Base-by-base conservation (phyloP, 2,888 invertebrate genomes). In the Leptopilina myrica region DNA sequence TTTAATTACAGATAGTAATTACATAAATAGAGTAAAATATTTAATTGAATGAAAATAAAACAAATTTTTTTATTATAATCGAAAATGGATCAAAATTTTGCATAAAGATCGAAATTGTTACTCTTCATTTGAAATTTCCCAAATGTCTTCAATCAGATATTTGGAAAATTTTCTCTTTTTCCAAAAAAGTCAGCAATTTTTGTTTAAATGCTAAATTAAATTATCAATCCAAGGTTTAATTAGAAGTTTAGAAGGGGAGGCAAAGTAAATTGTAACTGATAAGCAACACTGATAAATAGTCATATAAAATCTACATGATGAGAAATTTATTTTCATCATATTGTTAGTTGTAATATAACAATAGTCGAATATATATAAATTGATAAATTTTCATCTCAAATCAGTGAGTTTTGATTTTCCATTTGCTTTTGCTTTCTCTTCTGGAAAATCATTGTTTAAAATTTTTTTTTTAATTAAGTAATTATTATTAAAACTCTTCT, bases 241-340 rank as follows among this genome's bases (percentile, higher is more conserved):
- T 73, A 53, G 53, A 73, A 33, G 40, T 73, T 73, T 73, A 33
- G 33, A 73, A 73, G 87, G 81, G 82, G 82, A 80, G 26, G 79
- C 75, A 62, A n/a, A 69, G 69, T 78, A 80, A 81, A 81, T 82
- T 81, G 73, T 69, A 62, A 26, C 81, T 83, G 88, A 88, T 88
- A 87, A 85, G 83, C 82, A 64, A 79, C 56, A 79, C 86, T 88
- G 89, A 89, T 89, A 89, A 88, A 89, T 82, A 76, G 67, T 81
- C 84, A 73, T 89, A 89, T 89, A 89, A 88, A 87, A 85, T 86
- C 81, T 84, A 84, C 84, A 81, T 84, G 85, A 77, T 73, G 79
- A 76, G 81, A 73, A 80, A 82, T 80, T 79, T 75, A 67, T 77
- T 83, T 83, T 64, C 78, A 80, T 77, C 26, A 53, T 59, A 59